Conservation (phyloP, 2,797 vertebrate genomes). For the Bradypus variegatus region DNA sequence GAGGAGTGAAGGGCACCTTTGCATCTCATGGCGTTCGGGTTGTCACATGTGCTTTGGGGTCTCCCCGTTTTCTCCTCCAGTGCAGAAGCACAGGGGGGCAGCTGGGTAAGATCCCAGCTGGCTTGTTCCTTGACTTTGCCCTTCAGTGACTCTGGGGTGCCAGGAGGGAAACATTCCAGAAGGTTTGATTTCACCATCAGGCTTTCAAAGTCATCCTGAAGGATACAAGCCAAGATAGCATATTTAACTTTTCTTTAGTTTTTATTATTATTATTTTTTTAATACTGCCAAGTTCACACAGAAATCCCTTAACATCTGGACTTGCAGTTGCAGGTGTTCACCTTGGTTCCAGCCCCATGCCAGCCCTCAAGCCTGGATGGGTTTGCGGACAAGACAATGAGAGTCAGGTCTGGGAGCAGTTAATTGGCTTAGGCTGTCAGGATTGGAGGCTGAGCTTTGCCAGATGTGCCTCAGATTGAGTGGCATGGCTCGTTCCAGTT, state of each 20-base stretch:
- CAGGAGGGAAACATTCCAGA: background rate
- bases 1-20: background rate
- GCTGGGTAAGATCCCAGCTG: background rate
- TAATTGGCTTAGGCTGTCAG: constrained; percentile 63
- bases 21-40: background rate
- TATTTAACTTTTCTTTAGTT: constrained; percentile 55
- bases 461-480: constrained; percentile 13
- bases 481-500: background rate
- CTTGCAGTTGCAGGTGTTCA: constrained; percentile 64
- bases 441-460: constrained; percentile 33
- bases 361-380: constrained; percentile 49
- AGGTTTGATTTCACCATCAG: background rate
- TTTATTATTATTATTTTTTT: constrained; percentile 40
- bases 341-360: background rate
- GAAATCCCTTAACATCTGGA: constrained; percentile 75
- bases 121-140: background rate
- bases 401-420: constrained; percentile 7
- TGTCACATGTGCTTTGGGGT: background rate
- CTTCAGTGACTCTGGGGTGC: constrained; percentile 21
- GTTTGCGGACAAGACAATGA: constrained; percentile 45
- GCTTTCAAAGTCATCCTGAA: constrained; percentile 63
- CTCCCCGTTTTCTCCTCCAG: background rate
- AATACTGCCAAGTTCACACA: constrained; percentile 37
- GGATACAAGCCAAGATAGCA: constrained; percentile 1
- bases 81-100: background rate